Evolutionary conservation across 2,888 invertebrate genomes (phyloP).

Genomic region (Criorhina ranunculi): DNA sequence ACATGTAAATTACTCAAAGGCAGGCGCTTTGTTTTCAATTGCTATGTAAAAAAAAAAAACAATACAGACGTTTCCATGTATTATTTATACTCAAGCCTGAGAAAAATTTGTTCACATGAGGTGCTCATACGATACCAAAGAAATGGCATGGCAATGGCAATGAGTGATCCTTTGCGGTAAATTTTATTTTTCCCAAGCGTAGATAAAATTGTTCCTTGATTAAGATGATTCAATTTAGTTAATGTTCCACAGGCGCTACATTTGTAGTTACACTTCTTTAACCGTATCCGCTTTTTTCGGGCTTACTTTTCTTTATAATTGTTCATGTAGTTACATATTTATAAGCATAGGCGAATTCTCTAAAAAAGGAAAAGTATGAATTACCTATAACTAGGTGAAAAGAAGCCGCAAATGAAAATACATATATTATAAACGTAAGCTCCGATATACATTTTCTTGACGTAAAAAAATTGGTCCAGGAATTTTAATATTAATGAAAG

Average conservation of each 20-base stretch:
- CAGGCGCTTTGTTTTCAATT: slow-evolving; percentile 23
- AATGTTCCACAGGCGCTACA: slow-evolving; percentile 12
- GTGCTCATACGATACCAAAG: not conserved
- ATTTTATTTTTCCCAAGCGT: not conserved
- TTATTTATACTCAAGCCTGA: slow-evolving; percentile 2
- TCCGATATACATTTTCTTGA: slow-evolving; percentile 2
- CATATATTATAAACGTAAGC: too few species aligned
- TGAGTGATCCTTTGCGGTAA: slow-evolving; percentile 1
- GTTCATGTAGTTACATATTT: not conserved
- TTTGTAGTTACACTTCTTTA: not conserved
- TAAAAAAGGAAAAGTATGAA: not conserved
- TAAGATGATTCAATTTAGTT: slow-evolving; percentile 24
- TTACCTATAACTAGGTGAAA: not conserved
- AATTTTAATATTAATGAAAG: slow-evolving; percentile 39
- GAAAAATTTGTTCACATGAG: slow-evolving; percentile 1
- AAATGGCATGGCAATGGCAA: not conserved
- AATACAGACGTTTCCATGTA: not conserved
- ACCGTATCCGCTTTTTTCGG: not conserved
- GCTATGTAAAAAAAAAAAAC: slow-evolving; percentile 13
- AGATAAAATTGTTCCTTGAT: slow-evolving; percentile 1
- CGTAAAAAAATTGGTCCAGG: not conserved
- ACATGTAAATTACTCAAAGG: slow-evolving; percentile 11
- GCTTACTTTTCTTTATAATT: not conserved
- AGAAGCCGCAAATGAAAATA: not conserved
- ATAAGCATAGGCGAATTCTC: slow-evolving; percentile 1